Percentiles rank a stretch among this genome's conserved stretches.
Evolutionary conservation across 2,888 invertebrate species (phyloP).

Genomic region (Drosophila pseudotalamancana): DNA sequence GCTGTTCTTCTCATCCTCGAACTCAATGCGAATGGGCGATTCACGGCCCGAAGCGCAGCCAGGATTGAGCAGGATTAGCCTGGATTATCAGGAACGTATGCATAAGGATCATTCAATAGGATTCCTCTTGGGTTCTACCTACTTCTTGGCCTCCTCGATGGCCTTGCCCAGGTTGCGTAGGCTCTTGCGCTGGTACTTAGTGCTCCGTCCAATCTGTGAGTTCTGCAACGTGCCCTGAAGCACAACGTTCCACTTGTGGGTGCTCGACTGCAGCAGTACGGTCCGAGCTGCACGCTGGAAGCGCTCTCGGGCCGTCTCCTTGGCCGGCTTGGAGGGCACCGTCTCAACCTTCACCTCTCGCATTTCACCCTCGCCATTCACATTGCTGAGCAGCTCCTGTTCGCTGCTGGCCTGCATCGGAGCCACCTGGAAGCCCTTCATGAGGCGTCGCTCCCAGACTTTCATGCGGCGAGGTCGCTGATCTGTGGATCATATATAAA

Average conservation of each 20-base stretch:
- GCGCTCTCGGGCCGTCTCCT: conserved; percentile 86
- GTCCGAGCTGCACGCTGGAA: conserved; percentile 91
- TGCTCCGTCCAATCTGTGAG: conserved; percentile 92
- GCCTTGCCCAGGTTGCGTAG: conserved; percentile 91
- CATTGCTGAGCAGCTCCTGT: conserved; percentile 83
- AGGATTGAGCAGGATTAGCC: conserved; percentile 83
- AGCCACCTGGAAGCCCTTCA: conserved; percentile 95
- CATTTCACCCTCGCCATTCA: conserved; percentile 80
- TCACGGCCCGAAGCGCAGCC: conserved; percentile 85
- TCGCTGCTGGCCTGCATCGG: conserved; percentile 87
- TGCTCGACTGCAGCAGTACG: conserved; percentile 89
- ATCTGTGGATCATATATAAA: conserved; percentile 84
- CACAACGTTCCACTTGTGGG: conserved; percentile 91
- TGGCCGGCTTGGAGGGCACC: conserved; percentile 66
- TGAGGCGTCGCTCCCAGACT: conserved; percentile 93
- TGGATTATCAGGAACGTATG: too few species aligned
- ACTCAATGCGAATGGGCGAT: conserved; percentile 87
- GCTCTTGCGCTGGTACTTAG: conserved; percentile 89
- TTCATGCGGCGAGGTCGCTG: conserved; percentile 91
- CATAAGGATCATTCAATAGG: neutral
- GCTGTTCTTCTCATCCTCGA: conserved; percentile 88
- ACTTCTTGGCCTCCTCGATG: conserved; percentile 90
- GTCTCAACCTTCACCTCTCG: conserved; percentile 80
- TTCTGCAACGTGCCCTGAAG: conserved; percentile 86
- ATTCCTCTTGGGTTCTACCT: conserved; percentile 55